These are phyloP conservation scores for Lamellibrachia luymesi DNA, from an alignment of 1,140 invertebrate genomes.

Conservation along the genomic window DNA sequence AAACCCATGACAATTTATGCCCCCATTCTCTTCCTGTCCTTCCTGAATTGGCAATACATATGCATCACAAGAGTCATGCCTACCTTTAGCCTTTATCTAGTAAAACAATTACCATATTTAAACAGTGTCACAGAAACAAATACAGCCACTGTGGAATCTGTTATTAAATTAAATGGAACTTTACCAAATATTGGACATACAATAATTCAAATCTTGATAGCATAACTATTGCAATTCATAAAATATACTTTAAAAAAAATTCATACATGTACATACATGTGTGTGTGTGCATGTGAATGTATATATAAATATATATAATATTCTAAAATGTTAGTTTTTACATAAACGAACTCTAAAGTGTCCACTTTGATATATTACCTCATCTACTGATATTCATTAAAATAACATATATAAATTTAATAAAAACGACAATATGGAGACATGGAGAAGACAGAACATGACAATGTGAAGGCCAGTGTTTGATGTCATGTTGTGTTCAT, in stretches of 20 bases:
- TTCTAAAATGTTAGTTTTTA: too few relatives aligned
- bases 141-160: background rate
- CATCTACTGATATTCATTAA: background rate
- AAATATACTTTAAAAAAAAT: background rate
- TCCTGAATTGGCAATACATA: background rate
- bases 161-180: background rate
- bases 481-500: too few relatives aligned
- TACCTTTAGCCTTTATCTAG: too few relatives aligned
- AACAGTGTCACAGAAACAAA: background rate
- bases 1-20: background rate
- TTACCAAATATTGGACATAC: background rate
- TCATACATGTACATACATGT: background rate
- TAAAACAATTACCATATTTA: too few relatives aligned
- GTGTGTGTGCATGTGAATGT: background rate
- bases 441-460: background rate
- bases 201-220: background rate
- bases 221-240: background rate
- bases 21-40: too few relatives aligned
- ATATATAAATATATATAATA: background rate
- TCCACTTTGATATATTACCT: background rate
- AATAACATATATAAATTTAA: background rate
- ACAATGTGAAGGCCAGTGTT: background rate
- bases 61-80: background rate
- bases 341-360: too few relatives aligned
- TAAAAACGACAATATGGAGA: background rate